These are phyloP conservation scores for Latrodectus elegans DNA, from an alignment of 2,888 invertebrate species.

Conservation along the genomic window DNA sequence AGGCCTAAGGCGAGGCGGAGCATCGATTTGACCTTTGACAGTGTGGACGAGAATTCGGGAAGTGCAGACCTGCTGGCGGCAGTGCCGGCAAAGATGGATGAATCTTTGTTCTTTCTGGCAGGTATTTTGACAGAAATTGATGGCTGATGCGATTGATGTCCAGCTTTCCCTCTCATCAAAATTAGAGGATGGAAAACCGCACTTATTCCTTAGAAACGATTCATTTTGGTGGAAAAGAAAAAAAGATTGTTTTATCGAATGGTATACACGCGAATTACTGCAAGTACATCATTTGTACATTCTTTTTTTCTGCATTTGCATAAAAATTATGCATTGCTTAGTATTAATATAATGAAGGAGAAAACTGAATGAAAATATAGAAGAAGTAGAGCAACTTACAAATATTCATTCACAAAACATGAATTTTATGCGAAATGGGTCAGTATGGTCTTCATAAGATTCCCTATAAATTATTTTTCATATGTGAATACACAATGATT, in stretches of 20 bases:
- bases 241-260: background rate
- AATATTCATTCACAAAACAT: no score
- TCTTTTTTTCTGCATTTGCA: no score
- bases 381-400: no score
- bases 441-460: no score
- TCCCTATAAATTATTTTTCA: no score
- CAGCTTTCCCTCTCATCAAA: constrained; percentile 19
- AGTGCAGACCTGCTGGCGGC: constrained; percentile 52
- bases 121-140: constrained; percentile 60
- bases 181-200: constrained; percentile 22
- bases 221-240: background rate
- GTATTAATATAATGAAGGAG: no score
- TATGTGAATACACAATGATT: no score
- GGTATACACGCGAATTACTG: no score
- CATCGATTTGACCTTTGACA: constrained; percentile 60
- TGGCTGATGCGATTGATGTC: constrained; percentile 42
- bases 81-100: constrained; percentile 44
- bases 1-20: constrained; percentile 26
- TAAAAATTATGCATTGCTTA: no score
- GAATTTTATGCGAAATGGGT: no score
- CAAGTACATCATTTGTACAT: no score
- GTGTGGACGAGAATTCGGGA: constrained; percentile 37
- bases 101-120: constrained; percentile 38
- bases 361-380: no score
- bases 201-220: background rate